phyloP scores from a whole-genome alignment of 1,140 invertebrate genomes.

The Metopolophium dirhodum region DNA sequence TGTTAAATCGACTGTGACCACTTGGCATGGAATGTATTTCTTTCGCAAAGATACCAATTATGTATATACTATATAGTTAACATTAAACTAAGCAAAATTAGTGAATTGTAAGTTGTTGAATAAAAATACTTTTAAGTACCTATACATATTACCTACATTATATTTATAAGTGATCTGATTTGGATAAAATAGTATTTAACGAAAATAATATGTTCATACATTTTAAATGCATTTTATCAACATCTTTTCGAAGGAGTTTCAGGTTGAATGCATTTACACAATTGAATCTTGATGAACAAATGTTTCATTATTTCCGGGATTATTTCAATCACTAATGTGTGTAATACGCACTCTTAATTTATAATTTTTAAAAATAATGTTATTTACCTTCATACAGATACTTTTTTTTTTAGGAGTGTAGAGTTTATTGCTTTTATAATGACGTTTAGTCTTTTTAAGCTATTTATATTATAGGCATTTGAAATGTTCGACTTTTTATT shows the following conservation, averaged over 20 bases:
- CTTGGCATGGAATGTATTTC: background rate
- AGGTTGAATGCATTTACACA: background rate
- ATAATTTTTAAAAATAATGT: background rate
- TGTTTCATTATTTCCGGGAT: background rate
- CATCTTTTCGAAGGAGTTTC: background rate
- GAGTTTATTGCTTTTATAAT: background rate
- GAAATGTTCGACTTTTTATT: background rate
- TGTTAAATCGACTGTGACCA: constrained; percentile 34
- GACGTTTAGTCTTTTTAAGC: background rate
- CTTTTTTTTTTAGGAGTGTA: background rate
- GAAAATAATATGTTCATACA: background rate
- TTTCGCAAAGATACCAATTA: constrained; percentile 2
- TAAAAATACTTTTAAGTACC: background rate
- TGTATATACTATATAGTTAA: background rate
- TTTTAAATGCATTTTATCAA: background rate
- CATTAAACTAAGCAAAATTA: background rate
- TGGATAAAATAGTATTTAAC: background rate
- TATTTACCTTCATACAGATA: background rate
- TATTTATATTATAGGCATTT: background rate
- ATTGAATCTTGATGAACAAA: background rate
- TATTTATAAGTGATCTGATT: background rate
- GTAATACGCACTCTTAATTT: background rate
- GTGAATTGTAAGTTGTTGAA: background rate
- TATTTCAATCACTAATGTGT: background rate
- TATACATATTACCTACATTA: background rate